Evolutionary conservation across 2,113 vertebrate genomes (phyloP).

Genomic region (Perca schrenkii): DNA sequence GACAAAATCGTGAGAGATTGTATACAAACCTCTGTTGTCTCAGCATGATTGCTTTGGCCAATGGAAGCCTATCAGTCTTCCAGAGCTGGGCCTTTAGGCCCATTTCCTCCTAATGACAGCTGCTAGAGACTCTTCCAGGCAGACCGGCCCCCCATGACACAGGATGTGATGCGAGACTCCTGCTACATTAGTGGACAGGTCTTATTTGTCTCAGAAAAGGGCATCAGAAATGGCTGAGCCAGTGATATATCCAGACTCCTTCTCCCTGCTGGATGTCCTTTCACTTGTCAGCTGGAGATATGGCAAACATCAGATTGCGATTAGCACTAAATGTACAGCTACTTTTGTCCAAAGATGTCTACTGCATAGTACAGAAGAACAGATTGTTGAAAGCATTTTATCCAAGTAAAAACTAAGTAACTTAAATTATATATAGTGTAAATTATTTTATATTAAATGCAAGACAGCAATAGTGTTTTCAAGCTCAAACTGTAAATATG

Average conservation of each 20-base stretch:
- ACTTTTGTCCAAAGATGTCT: conserved; percentile 6
- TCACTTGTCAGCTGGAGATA: conserved; percentile 66
- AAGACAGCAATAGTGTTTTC: background rate
- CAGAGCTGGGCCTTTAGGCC: conserved; percentile 45
- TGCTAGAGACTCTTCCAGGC: conserved; percentile 66
- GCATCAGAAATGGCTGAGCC: conserved; percentile 57
- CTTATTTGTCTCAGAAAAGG: conserved; percentile 79
- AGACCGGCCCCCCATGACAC: conserved; percentile 52
- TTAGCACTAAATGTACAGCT: conserved; percentile 48
- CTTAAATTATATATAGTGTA: background rate
- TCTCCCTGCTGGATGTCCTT: conserved; percentile 60
- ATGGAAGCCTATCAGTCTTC: conserved; percentile 63
- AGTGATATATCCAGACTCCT: conserved; percentile 64
- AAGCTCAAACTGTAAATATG: conserved; percentile 20
- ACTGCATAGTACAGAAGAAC: background rate
- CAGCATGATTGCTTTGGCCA: conserved; percentile 42
- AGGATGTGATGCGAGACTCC: conserved; percentile 68
- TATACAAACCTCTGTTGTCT: conserved; percentile 37
- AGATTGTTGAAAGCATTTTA: background rate
- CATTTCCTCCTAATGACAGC: conserved; percentile 72
- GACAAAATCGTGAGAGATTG: conserved; percentile 25
- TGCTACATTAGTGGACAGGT: conserved; percentile 66
- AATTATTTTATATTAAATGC: conserved; percentile 4
- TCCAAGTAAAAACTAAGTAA: background rate
- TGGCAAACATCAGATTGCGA: conserved; percentile 58